Evolutionary conservation across 2,113 vertebrate species (phyloP).

Genomic region (Oxygymnocypris stewartii): DNA sequence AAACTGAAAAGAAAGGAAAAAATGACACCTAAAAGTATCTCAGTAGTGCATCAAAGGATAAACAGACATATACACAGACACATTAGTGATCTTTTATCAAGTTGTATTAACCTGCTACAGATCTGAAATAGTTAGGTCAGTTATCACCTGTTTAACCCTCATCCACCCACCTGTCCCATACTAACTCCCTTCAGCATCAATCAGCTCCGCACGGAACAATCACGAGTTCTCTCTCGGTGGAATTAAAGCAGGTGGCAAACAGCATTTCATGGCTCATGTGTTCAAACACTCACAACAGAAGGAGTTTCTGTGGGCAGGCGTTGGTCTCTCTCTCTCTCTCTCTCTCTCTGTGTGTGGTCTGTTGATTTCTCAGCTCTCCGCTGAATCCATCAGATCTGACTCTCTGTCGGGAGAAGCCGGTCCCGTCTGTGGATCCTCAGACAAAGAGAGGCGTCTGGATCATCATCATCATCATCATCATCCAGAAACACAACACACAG

Average conservation of each 20-base stretch:
- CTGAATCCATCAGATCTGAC: constrained; percentile 31
- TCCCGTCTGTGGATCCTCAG: not conserved
- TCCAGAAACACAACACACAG: not conserved
- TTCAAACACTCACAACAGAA: constrained; percentile 34
- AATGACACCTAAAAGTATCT: too few relatives aligned
- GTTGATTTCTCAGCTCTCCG: constrained; percentile 1
- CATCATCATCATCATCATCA: not conserved
- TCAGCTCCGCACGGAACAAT: not conserved
- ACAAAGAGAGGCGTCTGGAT: constrained; percentile 4
- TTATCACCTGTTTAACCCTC: not conserved
- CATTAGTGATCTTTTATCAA: not conserved
- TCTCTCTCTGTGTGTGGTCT: not conserved
- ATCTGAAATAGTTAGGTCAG: not conserved
- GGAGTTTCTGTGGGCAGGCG: not conserved
- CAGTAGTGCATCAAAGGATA: too few relatives aligned
- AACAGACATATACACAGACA: too few relatives aligned
- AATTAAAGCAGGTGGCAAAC: not conserved
- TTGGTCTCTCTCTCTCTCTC: constrained; percentile 1
- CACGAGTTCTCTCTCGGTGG: not conserved
- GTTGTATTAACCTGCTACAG: not conserved
- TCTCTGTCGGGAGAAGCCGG: not conserved
- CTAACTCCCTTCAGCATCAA: not conserved
- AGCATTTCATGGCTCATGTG: not conserved
- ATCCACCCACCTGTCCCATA: not conserved
- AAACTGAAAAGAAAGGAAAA: too few relatives aligned